Evolutionary conservation across 2,113 vertebrate species (phyloP).

Genomic region (Corythaixoides concolor): DNA sequence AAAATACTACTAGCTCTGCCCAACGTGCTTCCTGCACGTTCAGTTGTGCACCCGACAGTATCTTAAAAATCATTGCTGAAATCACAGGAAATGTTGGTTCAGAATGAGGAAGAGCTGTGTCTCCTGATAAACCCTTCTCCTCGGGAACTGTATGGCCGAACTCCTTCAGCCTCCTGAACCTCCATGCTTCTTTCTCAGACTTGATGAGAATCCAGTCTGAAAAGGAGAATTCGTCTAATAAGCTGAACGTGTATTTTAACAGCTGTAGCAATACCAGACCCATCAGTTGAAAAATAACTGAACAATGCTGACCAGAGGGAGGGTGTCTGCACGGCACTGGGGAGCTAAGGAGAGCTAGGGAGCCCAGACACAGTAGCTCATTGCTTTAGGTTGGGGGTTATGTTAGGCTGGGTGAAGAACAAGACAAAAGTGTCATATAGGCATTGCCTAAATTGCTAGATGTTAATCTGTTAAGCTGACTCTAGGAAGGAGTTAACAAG

Average conservation of each 20-base stretch:
- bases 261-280: not conserved
- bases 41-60: not conserved
- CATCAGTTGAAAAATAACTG: not conserved
- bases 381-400: not conserved
- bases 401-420: not conserved
- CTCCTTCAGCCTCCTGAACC: not conserved
- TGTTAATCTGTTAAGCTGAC: not conserved
- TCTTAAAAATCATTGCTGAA: not conserved
- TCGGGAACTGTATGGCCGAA: not conserved
- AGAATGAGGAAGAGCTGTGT: slow-evolving; percentile 15
- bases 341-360: not conserved
- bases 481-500: not conserved
- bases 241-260: not conserved
- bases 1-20: not conserved
- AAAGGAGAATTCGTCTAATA: not conserved
- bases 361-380: not conserved
- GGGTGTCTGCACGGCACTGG: not conserved
- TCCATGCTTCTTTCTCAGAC: not conserved
- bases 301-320: not conserved
- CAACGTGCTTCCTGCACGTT: not conserved
- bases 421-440: not conserved
- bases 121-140: not conserved
- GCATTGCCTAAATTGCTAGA: not conserved
- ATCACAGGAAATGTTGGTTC: slow-evolving; percentile 21
- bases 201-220: not conserved